These are phyloP conservation scores for Mythimna vitellina DNA, from an alignment of 2,888 invertebrate genomes.

Conservation along the genomic window DNA sequence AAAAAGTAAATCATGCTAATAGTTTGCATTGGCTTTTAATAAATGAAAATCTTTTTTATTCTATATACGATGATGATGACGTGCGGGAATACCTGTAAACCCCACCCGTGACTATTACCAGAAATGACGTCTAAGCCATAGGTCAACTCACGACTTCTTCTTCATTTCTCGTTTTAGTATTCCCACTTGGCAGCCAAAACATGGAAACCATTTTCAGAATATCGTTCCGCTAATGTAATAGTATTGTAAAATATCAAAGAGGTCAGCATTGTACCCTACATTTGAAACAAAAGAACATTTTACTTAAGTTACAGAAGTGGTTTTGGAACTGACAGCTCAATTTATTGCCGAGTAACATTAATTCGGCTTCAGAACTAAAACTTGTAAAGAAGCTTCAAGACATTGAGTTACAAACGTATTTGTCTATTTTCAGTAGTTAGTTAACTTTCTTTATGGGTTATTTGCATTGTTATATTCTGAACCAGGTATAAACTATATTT, in stretches of 20 bases:
- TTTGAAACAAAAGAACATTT: slow-evolving; percentile 44
- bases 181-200: slow-evolving; percentile 35
- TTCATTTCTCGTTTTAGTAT: slow-evolving; percentile 10
- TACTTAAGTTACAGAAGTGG: slow-evolving; percentile 40
- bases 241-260: slow-evolving; percentile 45
- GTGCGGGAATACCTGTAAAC: no score
- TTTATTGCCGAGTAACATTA: slow-evolving; percentile 31
- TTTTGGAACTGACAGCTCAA: slow-evolving; percentile 28
- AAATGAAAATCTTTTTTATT: no score
- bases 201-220: slow-evolving; percentile 39
- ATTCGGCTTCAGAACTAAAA: slow-evolving; percentile 32
- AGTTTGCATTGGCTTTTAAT: no score
- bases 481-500: neutral
- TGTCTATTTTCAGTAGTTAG: slow-evolving; percentile 22
- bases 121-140: no score
- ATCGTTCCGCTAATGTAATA: slow-evolving; percentile 40
- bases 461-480: slow-evolving; percentile 1
- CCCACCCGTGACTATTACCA: no score
- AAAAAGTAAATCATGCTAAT: no score
- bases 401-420: slow-evolving; percentile 26
- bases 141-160: neutral
- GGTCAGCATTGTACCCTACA: slow-evolving; percentile 27
- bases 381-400: slow-evolving; percentile 21
- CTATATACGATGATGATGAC: no score
- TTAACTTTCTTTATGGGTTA: neutral